Evolutionary conservation across 2,797 vertebrate species (phyloP), one percentile per base, ranked within the genome.

Genomic region (Decapterus maruadsi): DNA sequence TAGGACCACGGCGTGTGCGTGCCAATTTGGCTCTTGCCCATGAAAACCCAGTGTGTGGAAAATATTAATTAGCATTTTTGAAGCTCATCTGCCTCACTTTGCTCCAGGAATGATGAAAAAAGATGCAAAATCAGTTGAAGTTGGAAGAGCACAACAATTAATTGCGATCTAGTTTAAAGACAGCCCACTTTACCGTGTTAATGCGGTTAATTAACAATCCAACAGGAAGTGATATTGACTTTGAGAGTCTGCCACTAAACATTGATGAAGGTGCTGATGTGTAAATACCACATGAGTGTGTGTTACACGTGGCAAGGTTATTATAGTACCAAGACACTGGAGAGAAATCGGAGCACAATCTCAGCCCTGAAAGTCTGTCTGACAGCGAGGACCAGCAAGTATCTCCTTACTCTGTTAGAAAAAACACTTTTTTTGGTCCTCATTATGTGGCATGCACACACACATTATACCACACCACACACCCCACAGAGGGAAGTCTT

Each of bases 151-250:
- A 80, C 50, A 34, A 73, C 82, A 84, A 86, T 90, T 82, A 91
- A 92, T 89, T 84, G 87, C 86, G 87, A 92, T 92, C 82, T 75
- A 75, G 68, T 80, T 89, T 85, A 91, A 93, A 74, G 80, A 87
- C 72, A 83, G 69, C 70, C 66, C 77, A 83, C 74, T 91, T 89
- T 84, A 76, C 75, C 22, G 17, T 68, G 75, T 72, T 92, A 91
- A 92, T 91, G 84, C 86, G 61, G 79, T 70, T 90, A 88, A 93
- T 93, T 90, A 90, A 53, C 78, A 86, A 81, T 73, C 86, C 86
- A 80, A 90, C 73, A 87, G 85, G 72, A 84, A 89, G 84, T 81
- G 81, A 69, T 86, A 89, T 85, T 86, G 86, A 93, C 87, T 89
- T 84, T 87, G 83, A 90, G 74, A 34, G 74, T 19, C 70, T 91